Conservation (phyloP, 1,140 invertebrate genomes). For the Galleria mellonella region DNA sequence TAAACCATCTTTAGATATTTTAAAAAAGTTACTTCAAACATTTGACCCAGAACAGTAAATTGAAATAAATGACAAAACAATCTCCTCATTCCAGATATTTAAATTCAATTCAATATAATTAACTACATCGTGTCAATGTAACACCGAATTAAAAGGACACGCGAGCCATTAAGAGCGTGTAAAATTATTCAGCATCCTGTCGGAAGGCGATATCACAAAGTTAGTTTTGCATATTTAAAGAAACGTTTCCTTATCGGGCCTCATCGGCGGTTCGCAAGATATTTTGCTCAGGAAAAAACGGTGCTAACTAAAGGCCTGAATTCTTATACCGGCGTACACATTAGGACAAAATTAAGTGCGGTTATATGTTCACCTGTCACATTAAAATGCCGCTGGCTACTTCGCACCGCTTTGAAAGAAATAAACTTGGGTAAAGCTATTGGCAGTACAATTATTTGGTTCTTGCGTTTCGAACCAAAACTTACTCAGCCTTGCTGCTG, state of each 20-base stretch:
- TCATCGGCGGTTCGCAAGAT: conserved; percentile 62
- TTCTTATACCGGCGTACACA: conserved; percentile 47
- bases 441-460: conserved; percentile 11
- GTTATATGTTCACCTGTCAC: conserved; percentile 62
- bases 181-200: conserved; percentile 69
- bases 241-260: conserved; percentile 60
- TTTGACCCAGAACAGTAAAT: too few species aligned
- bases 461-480: too few species aligned
- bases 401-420: conserved; percentile 38
- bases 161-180: conserved; percentile 65
- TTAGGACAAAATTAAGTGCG: conserved; percentile 72
- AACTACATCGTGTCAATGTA: conserved; percentile 40
- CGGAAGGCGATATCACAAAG: conserved; percentile 51
- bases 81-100: conserved; percentile 1
- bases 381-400: conserved; percentile 66
- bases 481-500: too few species aligned
- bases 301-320: conserved; percentile 28
- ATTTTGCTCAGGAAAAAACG: conserved; percentile 15
- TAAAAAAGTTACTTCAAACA: too few species aligned
- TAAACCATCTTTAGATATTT: too few species aligned
- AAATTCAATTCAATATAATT: conserved; percentile 32
- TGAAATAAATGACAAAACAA: too few species aligned
- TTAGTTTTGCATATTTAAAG: conserved; percentile 72
- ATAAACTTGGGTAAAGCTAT: conserved; percentile 47
- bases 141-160: conserved; percentile 58